Evolutionary conservation across 2,888 invertebrate genomes (phyloP), one percentile per base, ranked within the genome.

Genomic region (Heteromurus nitidus): DNA sequence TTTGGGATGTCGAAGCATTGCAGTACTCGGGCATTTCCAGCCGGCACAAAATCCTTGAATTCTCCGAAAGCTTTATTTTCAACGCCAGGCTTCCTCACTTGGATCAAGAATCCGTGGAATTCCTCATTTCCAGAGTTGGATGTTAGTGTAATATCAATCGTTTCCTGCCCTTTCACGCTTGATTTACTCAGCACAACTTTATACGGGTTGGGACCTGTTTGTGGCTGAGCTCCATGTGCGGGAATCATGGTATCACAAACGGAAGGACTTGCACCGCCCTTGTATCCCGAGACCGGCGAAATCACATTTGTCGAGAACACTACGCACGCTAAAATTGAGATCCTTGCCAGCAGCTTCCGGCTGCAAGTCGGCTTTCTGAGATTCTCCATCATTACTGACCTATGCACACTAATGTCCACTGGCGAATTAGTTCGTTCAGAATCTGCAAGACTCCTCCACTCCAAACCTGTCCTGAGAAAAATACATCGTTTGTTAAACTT

Each of bases 41-140:
- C 31, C n/a, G 31, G 28, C 7, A 50, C n/a, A 13, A n/a, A 5
- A 0, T 30, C 24, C 5, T 18, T 42, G 24, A 76, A 76, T 11
- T 42, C 44, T n/a, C 76, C 82, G 9, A 22, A n/a, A 1, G 58
- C 28, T n/a, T 53, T 13, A 5, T 93, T 92, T 3, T 89, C 89
- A 0, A 26, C 62, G 2, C 75, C 26, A 0, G 96, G 95, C 0
- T 82, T 74, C 2, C 82, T 20, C 0, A 92, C 93, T 88, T 93
- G 92, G 47, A 94, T 88, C 86, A 93, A 90, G 86, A 93, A 92
- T 1, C 94, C 94, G 83, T 91, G 91, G 84, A 93, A 92, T 0
- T 91, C 90, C 7, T 74, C 74, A 0, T 91, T 90, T 0, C 91
- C 92, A 0, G 91, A 90, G 0, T 91, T 90, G 11, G 92, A 92